phyloP scores from a whole-genome alignment of 2,797 vertebrate genomes.

The Eulemur rubriventer region DNA sequence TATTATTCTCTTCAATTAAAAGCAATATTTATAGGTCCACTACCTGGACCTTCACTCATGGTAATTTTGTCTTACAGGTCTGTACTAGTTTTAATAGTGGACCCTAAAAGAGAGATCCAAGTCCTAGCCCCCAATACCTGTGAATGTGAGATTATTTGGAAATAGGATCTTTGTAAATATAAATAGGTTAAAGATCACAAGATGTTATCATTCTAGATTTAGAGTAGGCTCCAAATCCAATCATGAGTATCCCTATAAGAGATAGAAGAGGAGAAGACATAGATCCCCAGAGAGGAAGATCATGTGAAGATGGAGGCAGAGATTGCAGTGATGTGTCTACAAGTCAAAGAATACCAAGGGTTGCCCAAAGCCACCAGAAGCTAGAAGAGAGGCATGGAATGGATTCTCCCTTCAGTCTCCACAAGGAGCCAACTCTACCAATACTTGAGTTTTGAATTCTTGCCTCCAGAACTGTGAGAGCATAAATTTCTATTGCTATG shows the following conservation, averaged over 20 bases:
- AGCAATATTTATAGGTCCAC: not conserved
- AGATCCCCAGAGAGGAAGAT: not conserved
- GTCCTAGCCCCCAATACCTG: not conserved
- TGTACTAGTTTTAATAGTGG: not conserved
- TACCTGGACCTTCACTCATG: not conserved
- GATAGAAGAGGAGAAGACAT: not conserved
- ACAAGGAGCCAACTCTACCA: not conserved
- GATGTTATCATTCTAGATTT: not conserved
- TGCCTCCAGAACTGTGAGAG: not conserved
- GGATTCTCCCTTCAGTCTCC: not conserved
- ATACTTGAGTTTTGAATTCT: not conserved
- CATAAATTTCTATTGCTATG: not conserved
- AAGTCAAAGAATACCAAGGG: not conserved
- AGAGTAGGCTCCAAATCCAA: not conserved
- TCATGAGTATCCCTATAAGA: not conserved
- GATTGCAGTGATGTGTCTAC: not conserved
- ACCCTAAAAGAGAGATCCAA: not conserved
- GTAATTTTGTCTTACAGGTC: not conserved
- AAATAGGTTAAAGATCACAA: not conserved
- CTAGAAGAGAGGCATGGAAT: not conserved
- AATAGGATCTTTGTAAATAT: not conserved
- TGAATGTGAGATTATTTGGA: not conserved
- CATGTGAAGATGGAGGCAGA: not conserved
- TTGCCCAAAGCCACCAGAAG: not conserved
- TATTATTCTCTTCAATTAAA: not conserved